These are phyloP conservation scores for Melanotaenia pygmaea DNA, from an alignment of 2,797 vertebrate species.

Conservation along the genomic window DNA sequence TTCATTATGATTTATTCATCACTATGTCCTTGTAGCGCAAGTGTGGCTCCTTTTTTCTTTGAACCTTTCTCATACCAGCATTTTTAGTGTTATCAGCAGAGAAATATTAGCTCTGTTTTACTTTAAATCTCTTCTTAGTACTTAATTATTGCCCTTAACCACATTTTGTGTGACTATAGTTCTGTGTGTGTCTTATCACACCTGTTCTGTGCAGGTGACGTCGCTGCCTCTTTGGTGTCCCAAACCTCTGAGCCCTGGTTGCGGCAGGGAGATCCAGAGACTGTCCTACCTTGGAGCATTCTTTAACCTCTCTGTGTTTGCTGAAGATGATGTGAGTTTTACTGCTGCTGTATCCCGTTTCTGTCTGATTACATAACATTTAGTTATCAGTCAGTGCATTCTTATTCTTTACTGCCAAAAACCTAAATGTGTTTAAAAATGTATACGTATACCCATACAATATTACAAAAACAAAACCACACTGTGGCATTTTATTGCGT, in stretches of 20 bases:
- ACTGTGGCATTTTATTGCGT: neutral
- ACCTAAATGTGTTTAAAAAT: neutral
- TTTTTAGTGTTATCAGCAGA: neutral
- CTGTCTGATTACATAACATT: neutral
- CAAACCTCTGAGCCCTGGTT: constrained; percentile 92
- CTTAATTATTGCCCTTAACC: neutral
- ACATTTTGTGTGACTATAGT: neutral
- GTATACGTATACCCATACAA: neutral
- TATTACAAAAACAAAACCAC: neutral
- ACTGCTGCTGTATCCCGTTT: neutral
- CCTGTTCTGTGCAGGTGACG: constrained; percentile 81
- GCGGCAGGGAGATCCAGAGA: constrained; percentile 95
- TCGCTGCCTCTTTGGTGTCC: constrained; percentile 95
- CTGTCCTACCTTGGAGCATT: constrained; percentile 94
- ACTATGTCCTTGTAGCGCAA: neutral
- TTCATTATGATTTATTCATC: constrained; percentile 2
- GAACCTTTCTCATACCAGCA: constrained; percentile 8
- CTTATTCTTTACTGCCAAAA: neutral
- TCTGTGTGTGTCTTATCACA: constrained; percentile 14
- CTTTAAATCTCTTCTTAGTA: neutral
- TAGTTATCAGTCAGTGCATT: neutral
- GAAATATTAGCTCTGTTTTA: constrained; percentile 13
- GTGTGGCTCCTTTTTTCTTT: constrained; percentile 20
- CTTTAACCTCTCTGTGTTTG: constrained; percentile 97
- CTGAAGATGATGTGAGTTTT: constrained; percentile 94